phyloP scores from a whole-genome alignment of 1,140 invertebrate genomes.

The Tetramorium alpestre region DNA sequence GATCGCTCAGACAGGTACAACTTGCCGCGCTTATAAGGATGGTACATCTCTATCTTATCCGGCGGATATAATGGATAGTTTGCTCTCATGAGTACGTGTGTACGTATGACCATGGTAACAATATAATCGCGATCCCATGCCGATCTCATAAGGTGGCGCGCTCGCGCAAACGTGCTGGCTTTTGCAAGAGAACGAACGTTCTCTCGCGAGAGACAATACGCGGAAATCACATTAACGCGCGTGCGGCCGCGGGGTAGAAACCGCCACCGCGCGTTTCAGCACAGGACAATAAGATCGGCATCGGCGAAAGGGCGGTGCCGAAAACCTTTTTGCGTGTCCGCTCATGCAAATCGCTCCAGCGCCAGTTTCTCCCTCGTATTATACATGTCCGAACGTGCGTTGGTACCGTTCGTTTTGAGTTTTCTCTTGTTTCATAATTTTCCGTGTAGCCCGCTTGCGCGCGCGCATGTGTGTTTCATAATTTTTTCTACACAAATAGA shows the following conservation, averaged over 20 bases:
- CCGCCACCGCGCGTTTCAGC: constrained; percentile 60
- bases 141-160: constrained; percentile 59
- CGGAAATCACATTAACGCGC: constrained; percentile 74
- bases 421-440: constrained; percentile 37
- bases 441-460: neutral
- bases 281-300: constrained; percentile 64
- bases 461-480: neutral
- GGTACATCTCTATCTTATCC: constrained; percentile 80
- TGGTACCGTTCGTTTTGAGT: neutral
- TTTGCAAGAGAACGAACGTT: constrained; percentile 66
- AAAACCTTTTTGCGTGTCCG: constrained; percentile 48
- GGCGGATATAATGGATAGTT: constrained; percentile 74
- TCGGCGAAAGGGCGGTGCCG: constrained; percentile 60
- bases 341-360: constrained; percentile 1
- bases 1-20: constrained; percentile 65
- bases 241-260: constrained; percentile 73
- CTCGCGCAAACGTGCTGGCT: constrained; percentile 2
- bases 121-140: constrained; percentile 77
- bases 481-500: neutral
- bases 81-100: neutral
- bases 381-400: neutral
- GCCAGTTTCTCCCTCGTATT: constrained; percentile 12
- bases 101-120: constrained; percentile 67
- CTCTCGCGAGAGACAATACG: constrained; percentile 75
- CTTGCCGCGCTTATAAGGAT: constrained; percentile 74